These are phyloP conservation scores for Centropyge bicolor DNA, from an alignment of 2,797 vertebrate genomes.

Conservation along the genomic window DNA sequence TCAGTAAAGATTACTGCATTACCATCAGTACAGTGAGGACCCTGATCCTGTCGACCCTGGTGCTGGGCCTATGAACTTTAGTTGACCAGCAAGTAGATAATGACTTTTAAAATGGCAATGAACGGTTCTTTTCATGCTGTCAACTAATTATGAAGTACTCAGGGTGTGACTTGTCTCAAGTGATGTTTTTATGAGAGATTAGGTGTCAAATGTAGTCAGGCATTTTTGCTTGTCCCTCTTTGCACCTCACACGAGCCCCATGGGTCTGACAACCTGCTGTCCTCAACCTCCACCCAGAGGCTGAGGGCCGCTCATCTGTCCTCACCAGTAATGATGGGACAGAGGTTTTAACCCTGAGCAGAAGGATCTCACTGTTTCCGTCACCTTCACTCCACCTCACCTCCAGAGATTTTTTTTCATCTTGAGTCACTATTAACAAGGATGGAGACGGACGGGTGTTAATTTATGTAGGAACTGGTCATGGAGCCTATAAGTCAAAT, in stretches of 20 bases:
- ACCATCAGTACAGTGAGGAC: not conserved
- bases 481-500: conserved; percentile 13
- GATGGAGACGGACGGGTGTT: conserved; percentile 47
- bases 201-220: conserved; percentile 8
- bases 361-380: conserved; percentile 69
- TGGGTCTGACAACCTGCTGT: conserved; percentile 49
- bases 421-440: conserved; percentile 58
- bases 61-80: not conserved
- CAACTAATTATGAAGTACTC: not conserved
- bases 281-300: conserved; percentile 1
- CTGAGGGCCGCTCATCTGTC: conserved; percentile 44
- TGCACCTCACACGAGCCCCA: conserved; percentile 34
- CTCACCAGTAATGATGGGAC: conserved; percentile 40
- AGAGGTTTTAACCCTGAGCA: conserved; percentile 38
- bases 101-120: not conserved
- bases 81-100: not conserved
- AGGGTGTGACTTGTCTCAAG: not conserved
- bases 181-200: conserved; percentile 18
- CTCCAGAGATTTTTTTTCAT: conserved; percentile 7
- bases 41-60: not conserved
- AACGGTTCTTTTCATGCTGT: conserved; percentile 3
- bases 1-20: not conserved
- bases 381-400: conserved; percentile 18
- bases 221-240: not conserved
- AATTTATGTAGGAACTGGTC: conserved; percentile 64